Evolutionary conservation across 2,888 invertebrate genomes (phyloP), one percentile per base, ranked within the genome.

Genomic region (Lymantria dispar): DNA sequence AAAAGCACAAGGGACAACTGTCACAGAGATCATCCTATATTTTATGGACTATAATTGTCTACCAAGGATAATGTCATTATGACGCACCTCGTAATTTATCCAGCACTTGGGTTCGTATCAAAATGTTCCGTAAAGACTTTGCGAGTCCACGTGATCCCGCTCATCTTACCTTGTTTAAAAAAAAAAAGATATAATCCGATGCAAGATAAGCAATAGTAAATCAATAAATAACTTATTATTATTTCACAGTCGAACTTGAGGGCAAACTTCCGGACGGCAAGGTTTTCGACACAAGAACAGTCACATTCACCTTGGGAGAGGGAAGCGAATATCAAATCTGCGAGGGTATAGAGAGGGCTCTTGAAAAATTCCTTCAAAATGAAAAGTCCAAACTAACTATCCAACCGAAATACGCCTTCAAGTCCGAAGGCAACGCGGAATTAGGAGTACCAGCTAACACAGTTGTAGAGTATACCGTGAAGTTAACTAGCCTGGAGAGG

Each of bases 241-340:
- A 15, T 30, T 37, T 45, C 38, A 31, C 43, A 53, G 52, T 53
- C 29, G 95, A 96, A 71, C 76, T 97, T 36, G 92, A 94, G 70
- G 92, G 91, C 12, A 83, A 74, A 52, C 59, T 90, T 1, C 95
- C 96, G 2, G 93, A 88, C 54, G 93, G 94, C 64, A 92, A 95
- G 48, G 94, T 93, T 0, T 97, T 98, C 82, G 98, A 98, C 70
- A 95, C 96, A 13, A 92, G 96, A 64, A 95, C 97, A 41, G 93
- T 98, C 0, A 93, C 94, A 29, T 99, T 98, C 83, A 85, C 92
- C 12, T 87, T 98, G 14, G 99, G 99, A 0, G 98, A 99, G 84
- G 98, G 97, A 8, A 92, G 88, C 48, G 96, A 96, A 56, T 83
- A 86, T 45, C 94, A 94, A 54, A 85, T 99, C 30, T 93, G 97